Evolutionary conservation across 2,113 vertebrate species (phyloP).

Genomic region (Eira barbara): DNA sequence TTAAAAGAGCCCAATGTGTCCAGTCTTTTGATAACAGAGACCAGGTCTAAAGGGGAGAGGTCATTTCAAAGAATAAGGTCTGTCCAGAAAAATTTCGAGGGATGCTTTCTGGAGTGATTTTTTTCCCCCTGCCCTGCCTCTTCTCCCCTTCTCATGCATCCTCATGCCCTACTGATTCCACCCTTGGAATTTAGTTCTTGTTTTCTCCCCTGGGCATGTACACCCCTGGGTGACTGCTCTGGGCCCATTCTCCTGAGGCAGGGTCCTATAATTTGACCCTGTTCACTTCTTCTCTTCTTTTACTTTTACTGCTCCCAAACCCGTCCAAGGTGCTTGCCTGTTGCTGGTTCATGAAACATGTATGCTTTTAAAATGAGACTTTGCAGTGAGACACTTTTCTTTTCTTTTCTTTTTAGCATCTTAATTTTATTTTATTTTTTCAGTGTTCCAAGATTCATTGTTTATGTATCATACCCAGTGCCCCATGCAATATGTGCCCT

Average conservation of each 20-base stretch:
- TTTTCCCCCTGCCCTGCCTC: not conserved
- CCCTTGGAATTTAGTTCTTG: not conserved
- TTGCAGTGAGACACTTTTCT: not conserved
- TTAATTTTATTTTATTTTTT: too few relatives aligned
- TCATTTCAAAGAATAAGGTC: not conserved
- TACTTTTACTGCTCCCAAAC: not conserved
- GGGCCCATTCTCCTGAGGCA: not conserved
- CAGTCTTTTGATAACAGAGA: conserved; percentile 8
- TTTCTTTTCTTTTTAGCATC: too few relatives aligned
- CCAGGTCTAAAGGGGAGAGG: not conserved
- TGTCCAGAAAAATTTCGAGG: not conserved
- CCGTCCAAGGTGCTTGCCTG: not conserved
- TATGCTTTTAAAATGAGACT: not conserved
- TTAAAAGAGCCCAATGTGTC: not conserved
- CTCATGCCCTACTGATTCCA: not conserved
- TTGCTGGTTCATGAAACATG: not conserved
- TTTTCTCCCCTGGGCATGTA: not conserved
- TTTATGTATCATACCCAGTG: too few relatives aligned
- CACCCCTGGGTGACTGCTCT: not conserved
- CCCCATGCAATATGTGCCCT: too few relatives aligned
- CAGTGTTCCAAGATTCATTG: too few relatives aligned
- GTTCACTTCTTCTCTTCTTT: not conserved
- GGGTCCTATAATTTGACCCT: too few relatives aligned
- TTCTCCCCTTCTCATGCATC: fast-evolving
- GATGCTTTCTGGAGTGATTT: not conserved